These are phyloP conservation scores for Discoglossus pictus DNA, from an alignment of 2,797 vertebrate genomes.

Conservation along the genomic window DNA sequence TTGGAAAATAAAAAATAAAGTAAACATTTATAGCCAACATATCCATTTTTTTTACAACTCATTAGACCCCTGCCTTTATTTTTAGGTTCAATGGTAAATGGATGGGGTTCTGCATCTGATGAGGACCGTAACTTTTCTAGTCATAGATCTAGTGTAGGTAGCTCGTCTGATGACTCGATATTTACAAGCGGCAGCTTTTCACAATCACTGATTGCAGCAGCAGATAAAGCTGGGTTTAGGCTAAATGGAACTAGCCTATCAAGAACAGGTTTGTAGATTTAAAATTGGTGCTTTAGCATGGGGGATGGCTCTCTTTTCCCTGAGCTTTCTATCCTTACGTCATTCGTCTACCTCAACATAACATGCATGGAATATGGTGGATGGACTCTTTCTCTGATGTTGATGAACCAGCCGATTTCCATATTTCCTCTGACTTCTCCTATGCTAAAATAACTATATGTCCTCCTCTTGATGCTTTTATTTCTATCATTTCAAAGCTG, in stretches of 20 bases:
- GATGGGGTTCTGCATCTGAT: constrained; percentile 97
- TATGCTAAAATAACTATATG: constrained; percentile 41
- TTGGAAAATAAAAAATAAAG: too few species aligned
- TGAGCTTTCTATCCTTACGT: constrained; percentile 40
- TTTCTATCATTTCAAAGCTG: constrained; percentile 52
- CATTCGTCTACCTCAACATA: constrained; percentile 51
- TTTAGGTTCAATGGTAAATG: constrained; percentile 98
- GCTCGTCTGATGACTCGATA: constrained; percentile 94
- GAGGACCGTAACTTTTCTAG: constrained; percentile 95
- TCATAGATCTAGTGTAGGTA: constrained; percentile 93
- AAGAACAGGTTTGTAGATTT: constrained; percentile 91
- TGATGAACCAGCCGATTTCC: constrained; percentile 47
- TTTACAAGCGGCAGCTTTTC: constrained; percentile 96
- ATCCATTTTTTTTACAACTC: constrained; percentile 58
- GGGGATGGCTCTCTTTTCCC: constrained; percentile 55
- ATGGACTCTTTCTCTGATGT: constrained; percentile 49
- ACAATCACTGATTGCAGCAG: constrained; percentile 92
- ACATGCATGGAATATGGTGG: constrained; percentile 62
- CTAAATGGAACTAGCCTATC: constrained; percentile 93
- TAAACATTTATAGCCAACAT: constrained; percentile 30
- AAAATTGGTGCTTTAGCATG: constrained; percentile 65
- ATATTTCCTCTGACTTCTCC: constrained; percentile 45
- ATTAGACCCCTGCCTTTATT: constrained; percentile 75
- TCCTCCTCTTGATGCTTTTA: constrained; percentile 6
- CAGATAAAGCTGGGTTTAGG: constrained; percentile 95